Conservation (phyloP, 1,140 invertebrate species). For the Saccostrea echinata region DNA sequence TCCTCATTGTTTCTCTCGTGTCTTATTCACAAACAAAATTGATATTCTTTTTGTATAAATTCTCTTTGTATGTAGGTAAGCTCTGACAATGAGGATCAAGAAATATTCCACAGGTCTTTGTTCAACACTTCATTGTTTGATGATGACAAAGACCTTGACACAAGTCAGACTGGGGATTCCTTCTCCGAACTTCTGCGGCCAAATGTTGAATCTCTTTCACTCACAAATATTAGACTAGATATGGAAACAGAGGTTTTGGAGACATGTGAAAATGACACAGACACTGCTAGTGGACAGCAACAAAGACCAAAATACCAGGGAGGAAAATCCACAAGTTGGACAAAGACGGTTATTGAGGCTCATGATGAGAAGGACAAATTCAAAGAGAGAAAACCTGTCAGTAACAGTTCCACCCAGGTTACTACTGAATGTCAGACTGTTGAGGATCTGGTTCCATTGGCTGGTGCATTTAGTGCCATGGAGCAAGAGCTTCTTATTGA, state of each 20-base stretch:
- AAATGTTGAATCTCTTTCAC: conserved; percentile 14
- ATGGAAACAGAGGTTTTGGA: background rate
- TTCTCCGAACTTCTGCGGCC: conserved; percentile 42
- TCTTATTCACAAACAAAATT: no score
- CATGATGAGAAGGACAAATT: conserved; percentile 44
- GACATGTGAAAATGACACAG: conserved; percentile 51
- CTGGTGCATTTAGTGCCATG: conserved; percentile 50
- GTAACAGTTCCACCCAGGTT: background rate
- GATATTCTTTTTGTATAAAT: background rate
- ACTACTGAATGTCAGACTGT: background rate
- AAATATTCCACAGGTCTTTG: conserved; percentile 69
- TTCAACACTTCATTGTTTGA: conserved; percentile 61
- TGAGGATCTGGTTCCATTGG: background rate
- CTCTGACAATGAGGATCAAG: conserved; percentile 72
- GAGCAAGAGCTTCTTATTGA: conserved; percentile 40
- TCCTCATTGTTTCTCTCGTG: no score
- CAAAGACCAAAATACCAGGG: background rate
- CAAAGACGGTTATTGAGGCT: conserved; percentile 52
- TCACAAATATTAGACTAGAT: conserved; percentile 39
- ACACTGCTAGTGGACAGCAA: background rate
- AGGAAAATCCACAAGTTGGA: conserved; percentile 51
- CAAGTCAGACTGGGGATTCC: conserved; percentile 60
- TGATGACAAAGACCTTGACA: conserved; percentile 71
- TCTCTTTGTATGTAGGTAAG: conserved; percentile 62
- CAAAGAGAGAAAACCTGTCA: conserved; percentile 30